Evolutionary conservation across 2,888 invertebrate genomes (phyloP).

Genomic region (Epirrita christyi): DNA sequence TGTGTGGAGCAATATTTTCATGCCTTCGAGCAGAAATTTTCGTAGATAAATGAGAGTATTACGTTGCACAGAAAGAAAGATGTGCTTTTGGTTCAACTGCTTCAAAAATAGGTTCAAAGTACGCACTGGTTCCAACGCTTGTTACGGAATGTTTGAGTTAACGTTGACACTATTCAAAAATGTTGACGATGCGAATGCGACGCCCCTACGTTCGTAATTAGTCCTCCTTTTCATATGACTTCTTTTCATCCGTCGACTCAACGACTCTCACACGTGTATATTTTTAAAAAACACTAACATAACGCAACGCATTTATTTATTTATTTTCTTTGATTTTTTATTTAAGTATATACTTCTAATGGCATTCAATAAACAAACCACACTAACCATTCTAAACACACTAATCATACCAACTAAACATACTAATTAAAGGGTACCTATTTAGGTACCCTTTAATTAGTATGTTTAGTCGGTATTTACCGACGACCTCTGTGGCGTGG

Average conservation of each 20-base stretch:
- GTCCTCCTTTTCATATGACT: slow-evolving; percentile 21
- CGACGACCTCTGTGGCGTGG: too few species aligned
- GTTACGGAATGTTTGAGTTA: not conserved
- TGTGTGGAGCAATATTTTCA: slow-evolving; percentile 22
- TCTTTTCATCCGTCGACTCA: slow-evolving; percentile 23
- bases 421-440: too few species aligned
- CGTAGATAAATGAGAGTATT: slow-evolving; percentile 8
- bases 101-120: not conserved
- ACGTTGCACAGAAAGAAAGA: slow-evolving; percentile 1
- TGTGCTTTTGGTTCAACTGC: too few species aligned
- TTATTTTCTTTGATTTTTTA: too few species aligned
- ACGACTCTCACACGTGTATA: not conserved
- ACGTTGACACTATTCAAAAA: not conserved
- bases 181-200: slow-evolving; percentile 1
- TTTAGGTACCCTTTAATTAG: too few species aligned
- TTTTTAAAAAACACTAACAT: not conserved
- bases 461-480: too few species aligned
- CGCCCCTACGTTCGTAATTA: slow-evolving; percentile 27
- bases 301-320: too few species aligned
- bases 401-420: too few species aligned
- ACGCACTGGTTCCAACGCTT: not conserved
- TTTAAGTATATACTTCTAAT: too few species aligned
- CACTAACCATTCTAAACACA: too few species aligned
- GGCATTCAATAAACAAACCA: too few species aligned
- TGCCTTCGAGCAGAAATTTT: slow-evolving; percentile 17